Conservation (phyloP, 2,113 vertebrate species). For the Lagenorhynchus albirostris region DNA sequence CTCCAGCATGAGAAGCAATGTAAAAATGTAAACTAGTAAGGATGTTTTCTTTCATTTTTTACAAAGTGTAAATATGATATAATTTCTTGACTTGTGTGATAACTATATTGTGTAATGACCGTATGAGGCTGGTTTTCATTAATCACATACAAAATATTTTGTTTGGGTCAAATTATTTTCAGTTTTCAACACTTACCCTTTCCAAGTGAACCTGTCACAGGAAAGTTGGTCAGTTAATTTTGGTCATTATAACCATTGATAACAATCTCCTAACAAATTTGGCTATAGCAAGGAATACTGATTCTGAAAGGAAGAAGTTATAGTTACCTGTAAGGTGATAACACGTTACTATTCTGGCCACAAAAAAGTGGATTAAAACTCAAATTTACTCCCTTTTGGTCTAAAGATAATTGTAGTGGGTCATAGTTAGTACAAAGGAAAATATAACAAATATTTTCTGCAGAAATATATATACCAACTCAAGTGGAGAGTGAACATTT, state of each 20-base stretch:
- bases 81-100: not conserved
- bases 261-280: not conserved
- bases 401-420: not conserved
- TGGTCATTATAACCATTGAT: not conserved
- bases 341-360: not conserved
- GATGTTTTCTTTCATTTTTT: not conserved
- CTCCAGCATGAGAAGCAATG: constrained; percentile 4
- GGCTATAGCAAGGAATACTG: not conserved
- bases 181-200: not conserved
- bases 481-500: not conserved
- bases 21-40: constrained; percentile 8
- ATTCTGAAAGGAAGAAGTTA: not conserved
- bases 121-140: not conserved
- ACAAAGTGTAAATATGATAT: not conserved
- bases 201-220: not conserved
- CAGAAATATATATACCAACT: not conserved
- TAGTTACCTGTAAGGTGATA: not conserved
- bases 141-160: not conserved
- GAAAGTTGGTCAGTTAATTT: not conserved
- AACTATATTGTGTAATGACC: not conserved
- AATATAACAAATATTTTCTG: not conserved
- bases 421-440: not conserved
- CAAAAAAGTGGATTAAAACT: not conserved
- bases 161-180: not conserved
- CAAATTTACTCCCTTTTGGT: not conserved